Base-by-base conservation (phyloP, 23 tunicate species). In the Trididemnum miniatum region DNA sequence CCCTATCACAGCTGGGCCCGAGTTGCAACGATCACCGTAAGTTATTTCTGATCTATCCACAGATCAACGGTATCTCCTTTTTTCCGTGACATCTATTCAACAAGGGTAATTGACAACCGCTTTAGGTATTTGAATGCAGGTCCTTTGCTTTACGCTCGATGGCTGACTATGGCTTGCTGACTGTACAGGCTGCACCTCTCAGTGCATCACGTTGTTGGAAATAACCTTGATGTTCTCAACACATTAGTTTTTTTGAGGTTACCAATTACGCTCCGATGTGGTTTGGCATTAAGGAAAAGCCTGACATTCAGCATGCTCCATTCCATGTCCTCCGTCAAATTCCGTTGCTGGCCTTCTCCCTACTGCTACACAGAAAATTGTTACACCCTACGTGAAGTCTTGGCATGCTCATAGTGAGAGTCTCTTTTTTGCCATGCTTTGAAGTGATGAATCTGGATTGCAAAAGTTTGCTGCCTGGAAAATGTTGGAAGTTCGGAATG, bases 371-470 rank as follows among this genome's bases (percentile, higher is more conserved):
- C 39, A 69, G n/a, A n/a, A 69, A 69, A 33, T 33, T 69, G 39
- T 69, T 69, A 9, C 35, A 9, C 75, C 75, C 20, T 69, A 69
- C n/a, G 38, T 69, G 12, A 31, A 69, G 26, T 69, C 75, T 5
- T 69, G 75, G 75, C 75, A 69, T 69, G 54, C 15, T n/a, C 75
- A 69, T 69, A 69, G 75, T 24, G 75, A 69, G 75, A 69, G 38
- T 30, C 75, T 69, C 22, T 37, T 69, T 31, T 3, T 69, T 15
- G 37, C 75, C 75, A 69, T 69, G 75, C 20, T 69, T 7, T 69
- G 26, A 5, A 69, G 75, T 69, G 75, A 69, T 69, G 75, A 69
- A 27, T 24, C 75, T 4, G 75, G 9, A 31, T 24, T 69, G 38
- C 36, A 33, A 69, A 31, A 12, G 22, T 69, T 69, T 69, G 75